Conservation (phyloP, 2,113 vertebrate genomes). For the Crotalus helleri region DNA sequence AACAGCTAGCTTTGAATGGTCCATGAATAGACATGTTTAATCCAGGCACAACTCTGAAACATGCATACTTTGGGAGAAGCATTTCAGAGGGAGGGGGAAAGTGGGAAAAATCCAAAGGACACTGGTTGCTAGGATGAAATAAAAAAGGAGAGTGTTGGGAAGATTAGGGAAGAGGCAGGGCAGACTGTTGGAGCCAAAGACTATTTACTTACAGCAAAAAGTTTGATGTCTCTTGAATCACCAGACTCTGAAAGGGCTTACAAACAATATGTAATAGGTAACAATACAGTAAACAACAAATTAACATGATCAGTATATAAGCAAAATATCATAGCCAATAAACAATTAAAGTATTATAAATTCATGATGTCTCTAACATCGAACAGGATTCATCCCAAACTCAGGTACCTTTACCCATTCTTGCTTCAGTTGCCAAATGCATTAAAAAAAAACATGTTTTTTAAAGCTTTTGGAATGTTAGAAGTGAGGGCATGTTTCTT, state of each 20-base stretch:
- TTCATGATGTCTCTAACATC: neutral
- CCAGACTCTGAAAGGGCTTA: neutral
- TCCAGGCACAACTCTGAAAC: neutral
- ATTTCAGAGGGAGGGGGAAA: neutral
- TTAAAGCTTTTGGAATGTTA: neutral
- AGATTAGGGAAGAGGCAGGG: neutral
- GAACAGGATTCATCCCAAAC: neutral
- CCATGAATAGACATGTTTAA: neutral
- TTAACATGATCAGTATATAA: neutral
- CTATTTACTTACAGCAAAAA: neutral
- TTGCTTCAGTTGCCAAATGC: neutral
- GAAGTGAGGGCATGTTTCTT: neutral
- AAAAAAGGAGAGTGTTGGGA: neutral
- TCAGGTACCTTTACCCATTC: neutral
- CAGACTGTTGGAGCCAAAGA: neutral
- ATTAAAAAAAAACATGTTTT: neutral
- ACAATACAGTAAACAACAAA: neutral
- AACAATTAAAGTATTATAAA: neutral
- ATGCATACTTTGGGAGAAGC: neutral
- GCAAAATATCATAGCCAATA: neutral
- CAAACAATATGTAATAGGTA: neutral
- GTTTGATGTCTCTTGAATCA: neutral
- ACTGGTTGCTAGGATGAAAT: neutral
- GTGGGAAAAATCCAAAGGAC: neutral
- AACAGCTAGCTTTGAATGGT: neutral